Conservation (phyloP, 2,888 invertebrate species). For the Leptinotarsa haldemani region DNA sequence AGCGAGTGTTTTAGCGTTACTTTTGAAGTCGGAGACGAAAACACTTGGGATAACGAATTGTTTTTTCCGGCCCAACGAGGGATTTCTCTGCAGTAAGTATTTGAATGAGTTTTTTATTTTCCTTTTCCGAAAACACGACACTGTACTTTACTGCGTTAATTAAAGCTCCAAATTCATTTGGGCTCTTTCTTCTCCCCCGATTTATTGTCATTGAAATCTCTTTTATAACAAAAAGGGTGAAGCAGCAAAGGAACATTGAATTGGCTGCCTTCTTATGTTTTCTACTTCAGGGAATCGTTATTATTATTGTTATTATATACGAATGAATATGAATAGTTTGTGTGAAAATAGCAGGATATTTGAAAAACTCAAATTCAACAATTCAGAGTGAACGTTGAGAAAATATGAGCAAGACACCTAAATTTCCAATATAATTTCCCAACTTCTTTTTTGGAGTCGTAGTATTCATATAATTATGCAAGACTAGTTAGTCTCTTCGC, state of each 20-base stretch:
- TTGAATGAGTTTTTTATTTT: conserved; percentile 33
- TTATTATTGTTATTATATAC: no score
- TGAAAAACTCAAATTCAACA: no score
- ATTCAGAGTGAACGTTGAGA: no score
- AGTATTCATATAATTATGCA: no score
- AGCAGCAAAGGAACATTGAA: not conserved
- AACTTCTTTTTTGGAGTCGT: no score
- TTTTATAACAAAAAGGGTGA: not conserved
- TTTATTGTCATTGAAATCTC: not conserved
- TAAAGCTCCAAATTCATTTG: conserved; percentile 3
- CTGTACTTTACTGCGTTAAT: conserved; percentile 11
- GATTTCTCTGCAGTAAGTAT: conserved; percentile 74
- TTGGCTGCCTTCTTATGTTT: not conserved
- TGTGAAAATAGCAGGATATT: no score
- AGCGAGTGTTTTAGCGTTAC: conserved; percentile 80
- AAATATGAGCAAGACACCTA: no score
- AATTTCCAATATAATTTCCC: no score
- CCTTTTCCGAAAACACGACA: not conserved
- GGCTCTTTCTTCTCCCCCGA: not conserved
- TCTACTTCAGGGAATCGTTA: not conserved
- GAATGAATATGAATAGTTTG: no score
- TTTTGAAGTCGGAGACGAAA: conserved; percentile 72
- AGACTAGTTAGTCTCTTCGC: no score
- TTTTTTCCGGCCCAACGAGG: conserved; percentile 77
- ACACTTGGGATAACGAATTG: conserved; percentile 69